These are phyloP conservation scores for Aphyosemion australe DNA, from an alignment of 2,113 vertebrate species.

Conservation along the genomic window DNA sequence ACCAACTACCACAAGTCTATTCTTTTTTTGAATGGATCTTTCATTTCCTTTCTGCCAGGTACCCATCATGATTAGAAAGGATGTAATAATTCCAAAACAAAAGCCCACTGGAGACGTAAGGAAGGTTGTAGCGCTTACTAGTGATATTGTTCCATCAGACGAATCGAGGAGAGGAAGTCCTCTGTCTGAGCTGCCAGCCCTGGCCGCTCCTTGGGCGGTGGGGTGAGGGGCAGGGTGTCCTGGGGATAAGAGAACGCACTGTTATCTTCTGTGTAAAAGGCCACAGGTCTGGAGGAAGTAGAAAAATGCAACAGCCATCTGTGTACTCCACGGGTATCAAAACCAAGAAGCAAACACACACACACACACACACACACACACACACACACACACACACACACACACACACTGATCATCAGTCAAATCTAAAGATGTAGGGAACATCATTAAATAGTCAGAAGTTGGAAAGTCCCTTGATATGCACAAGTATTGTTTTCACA, in stretches of 20 bases:
- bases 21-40: slow-evolving; percentile 41
- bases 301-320: slow-evolving; percentile 71
- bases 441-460: slow-evolving; percentile 63
- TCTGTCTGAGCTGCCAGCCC: slow-evolving; percentile 66
- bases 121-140: slow-evolving; percentile 36
- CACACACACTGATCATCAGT: too few species aligned
- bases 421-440: slow-evolving; percentile 32
- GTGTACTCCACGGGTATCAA: slow-evolving; percentile 60
- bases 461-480: slow-evolving; percentile 66
- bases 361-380: slow-evolving; percentile 13
- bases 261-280: slow-evolving; percentile 73
- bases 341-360: neutral
- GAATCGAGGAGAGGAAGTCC: slow-evolving; percentile 64
- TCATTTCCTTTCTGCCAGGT: slow-evolving; percentile 59
- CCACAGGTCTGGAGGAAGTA: slow-evolving; percentile 70
- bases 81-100: slow-evolving; percentile 65
- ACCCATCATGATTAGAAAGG: slow-evolving; percentile 45
- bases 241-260: slow-evolving; percentile 59
- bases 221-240: slow-evolving; percentile 3
- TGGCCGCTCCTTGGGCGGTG: slow-evolving; percentile 37
- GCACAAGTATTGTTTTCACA: slow-evolving; percentile 50
- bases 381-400: slow-evolving; percentile 39
- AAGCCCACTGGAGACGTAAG: slow-evolving; percentile 45
- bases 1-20: neutral
- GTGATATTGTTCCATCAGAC: slow-evolving; percentile 67